Percentiles rank a stretch among this genome's conserved stretches.
These are phyloP conservation scores for Cossypha niveicapilla DNA, from an alignment of 2,797 vertebrate species.

Conservation along the genomic window DNA sequence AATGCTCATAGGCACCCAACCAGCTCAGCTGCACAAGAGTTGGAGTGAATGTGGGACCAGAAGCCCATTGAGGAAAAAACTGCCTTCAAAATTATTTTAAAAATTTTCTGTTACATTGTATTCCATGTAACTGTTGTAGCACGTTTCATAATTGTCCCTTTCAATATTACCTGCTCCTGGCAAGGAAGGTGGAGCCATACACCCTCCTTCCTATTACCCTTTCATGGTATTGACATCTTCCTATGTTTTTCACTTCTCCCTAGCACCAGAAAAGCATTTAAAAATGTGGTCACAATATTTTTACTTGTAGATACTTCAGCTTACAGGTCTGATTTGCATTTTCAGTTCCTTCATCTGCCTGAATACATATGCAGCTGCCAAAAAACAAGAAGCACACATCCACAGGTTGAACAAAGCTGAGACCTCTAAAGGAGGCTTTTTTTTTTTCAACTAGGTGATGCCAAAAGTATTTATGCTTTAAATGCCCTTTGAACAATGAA, in stretches of 20 bases:
- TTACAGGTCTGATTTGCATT: neutral
- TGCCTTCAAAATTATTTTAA: neutral
- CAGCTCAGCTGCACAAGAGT: neutral
- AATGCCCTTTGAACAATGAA: neutral
- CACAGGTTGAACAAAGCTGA: neutral
- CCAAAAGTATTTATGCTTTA: neutral
- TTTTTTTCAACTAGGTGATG: neutral
- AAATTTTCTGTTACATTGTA: accelerated
- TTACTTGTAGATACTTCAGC: neutral
- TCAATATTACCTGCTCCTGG: neutral
- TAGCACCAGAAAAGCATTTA: neutral
- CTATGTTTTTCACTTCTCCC: neutral
- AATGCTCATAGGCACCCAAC: neutral
- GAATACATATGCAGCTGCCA: accelerated
- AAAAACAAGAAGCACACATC: neutral
- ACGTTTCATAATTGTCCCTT: neutral
- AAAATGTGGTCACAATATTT: neutral
- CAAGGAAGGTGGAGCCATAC: neutral
- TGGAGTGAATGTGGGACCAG: neutral
- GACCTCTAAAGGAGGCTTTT: neutral
- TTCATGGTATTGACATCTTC: neutral
- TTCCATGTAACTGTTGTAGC: neutral
- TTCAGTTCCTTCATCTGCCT: neutral
- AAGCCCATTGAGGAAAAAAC: neutral
- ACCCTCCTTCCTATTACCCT: neutral